phyloP scores from a whole-genome alignment of 2,113 vertebrate genomes.

The Scartelaos histophorus region DNA sequence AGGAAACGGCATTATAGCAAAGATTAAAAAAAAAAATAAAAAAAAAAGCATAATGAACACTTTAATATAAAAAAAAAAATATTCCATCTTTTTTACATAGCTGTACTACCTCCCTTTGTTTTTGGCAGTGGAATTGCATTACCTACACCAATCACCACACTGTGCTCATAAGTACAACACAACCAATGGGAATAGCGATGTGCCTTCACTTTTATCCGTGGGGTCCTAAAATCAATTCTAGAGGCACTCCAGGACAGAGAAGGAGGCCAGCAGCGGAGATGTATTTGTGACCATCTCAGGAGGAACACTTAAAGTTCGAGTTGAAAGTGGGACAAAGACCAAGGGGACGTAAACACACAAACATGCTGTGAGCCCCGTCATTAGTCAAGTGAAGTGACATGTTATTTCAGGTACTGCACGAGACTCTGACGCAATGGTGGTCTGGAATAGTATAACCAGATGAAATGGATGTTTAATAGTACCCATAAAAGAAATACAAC shows the following conservation, averaged over 20 bases:
- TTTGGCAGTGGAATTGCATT: conserved; percentile 13
- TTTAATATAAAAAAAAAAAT: too few species aligned
- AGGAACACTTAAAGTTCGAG: conserved; percentile 2
- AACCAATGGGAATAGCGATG: not conserved
- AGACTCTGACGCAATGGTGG: not conserved
- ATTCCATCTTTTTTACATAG: not conserved
- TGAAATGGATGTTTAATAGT: not conserved
- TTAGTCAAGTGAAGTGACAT: conserved; percentile 3
- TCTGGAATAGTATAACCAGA: not conserved
- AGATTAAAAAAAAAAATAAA: too few species aligned
- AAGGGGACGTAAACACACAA: conserved; percentile 11
- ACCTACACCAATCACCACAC: not conserved
- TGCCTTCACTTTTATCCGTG: conserved; percentile 1
- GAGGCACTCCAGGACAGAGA: not conserved
- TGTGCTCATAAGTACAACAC: not conserved
- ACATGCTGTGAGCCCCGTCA: conserved; percentile 1
- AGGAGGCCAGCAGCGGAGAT: not conserved
- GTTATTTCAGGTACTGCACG: conserved; percentile 7
- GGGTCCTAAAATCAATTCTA: conserved; percentile 11
- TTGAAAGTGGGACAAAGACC: conserved; percentile 8
- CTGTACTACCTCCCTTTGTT: conserved; percentile 11
- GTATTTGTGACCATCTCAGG: conserved; percentile 3
- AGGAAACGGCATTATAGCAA: too few species aligned
- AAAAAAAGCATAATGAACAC: too few species aligned
- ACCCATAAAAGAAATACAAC: not conserved